Evolutionary conservation across 2,888 invertebrate species (phyloP).

Genomic region (Scaptomyza flava): DNA sequence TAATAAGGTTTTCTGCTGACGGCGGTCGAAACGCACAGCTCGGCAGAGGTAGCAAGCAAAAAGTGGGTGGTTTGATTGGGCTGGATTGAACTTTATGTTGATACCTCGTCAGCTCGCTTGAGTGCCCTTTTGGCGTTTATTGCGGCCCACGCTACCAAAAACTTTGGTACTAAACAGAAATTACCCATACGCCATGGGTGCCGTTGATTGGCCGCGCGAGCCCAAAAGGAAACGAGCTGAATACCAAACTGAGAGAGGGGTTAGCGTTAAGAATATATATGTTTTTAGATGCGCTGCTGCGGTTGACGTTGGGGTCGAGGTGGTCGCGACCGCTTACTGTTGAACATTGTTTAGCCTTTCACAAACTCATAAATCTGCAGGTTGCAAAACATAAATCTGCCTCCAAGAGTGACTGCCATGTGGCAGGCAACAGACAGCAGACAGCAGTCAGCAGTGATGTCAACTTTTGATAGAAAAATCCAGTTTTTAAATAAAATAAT

Average conservation of each 20-base stretch:
- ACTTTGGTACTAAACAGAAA: slow-evolving; percentile 68
- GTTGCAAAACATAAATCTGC: slow-evolving; percentile 68
- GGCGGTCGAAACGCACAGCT: slow-evolving; percentile 36
- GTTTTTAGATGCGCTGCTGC: slow-evolving; percentile 7
- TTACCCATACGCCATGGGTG: slow-evolving; percentile 76
- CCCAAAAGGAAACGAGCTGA: slow-evolving; percentile 1
- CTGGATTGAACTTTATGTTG: slow-evolving; percentile 40
- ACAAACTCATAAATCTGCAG: slow-evolving; percentile 71
- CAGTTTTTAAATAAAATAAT: not conserved
- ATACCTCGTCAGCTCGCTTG: slow-evolving; percentile 63
- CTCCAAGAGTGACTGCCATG: slow-evolving; percentile 9
- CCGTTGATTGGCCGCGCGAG: slow-evolving; percentile 62
- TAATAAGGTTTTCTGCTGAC: slow-evolving; percentile 68
- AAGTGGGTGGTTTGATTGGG: not conserved
- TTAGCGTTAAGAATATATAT: slow-evolving; percentile 7
- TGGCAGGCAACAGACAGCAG: slow-evolving; percentile 2
- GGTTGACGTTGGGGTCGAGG: slow-evolving; percentile 24
- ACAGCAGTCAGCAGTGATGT: slow-evolving; percentile 7
- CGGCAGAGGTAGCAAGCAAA: not conserved
- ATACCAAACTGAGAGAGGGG: not conserved
- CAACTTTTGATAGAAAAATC: not conserved
- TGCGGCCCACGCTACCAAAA: slow-evolving; percentile 60
- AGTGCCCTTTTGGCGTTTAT: slow-evolving; percentile 76
- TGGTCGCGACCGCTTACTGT: slow-evolving; percentile 18
- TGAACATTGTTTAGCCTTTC: slow-evolving; percentile 45